Evolutionary conservation across 2,113 vertebrate genomes (phyloP), one percentile per base, ranked within the genome.

Genomic region (Chaetorhynchus papuensis): DNA sequence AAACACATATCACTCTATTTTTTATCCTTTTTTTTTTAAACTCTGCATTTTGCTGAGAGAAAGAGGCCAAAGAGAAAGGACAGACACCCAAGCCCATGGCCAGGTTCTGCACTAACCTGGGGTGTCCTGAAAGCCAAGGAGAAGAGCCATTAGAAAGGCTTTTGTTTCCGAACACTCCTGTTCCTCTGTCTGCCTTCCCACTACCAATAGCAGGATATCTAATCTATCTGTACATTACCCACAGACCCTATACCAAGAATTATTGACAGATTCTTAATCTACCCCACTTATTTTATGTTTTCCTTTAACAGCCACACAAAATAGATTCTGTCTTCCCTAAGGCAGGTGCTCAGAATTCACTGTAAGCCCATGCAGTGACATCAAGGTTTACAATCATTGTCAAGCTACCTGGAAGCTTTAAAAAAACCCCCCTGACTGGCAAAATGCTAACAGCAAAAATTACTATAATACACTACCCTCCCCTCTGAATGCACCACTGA

Each of bases 1-100:
- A 81, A 90, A 81, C 66, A 83, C 96, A 87, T 92, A 97, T 93
- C 77, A 71, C 45, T 94, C 72, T 11, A 2, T 81, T 69, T 47
- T 63, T 83, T 72, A 27, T 33, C 14, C 14, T 39, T 61, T 72
- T 28, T 30, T 16, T 49, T 53, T n/a, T 66, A 15, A 45, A 77
- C 64, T 60, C 37, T 42, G 19, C 47, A 42, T 95, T 97, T 91
- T 28, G 20, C 81, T 89, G n/a, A 88, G 44, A 94, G 85, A 94
- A 86, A 78, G 45, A 87, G 60, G 45, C 81, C 78, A 75, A 63
- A 57, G 31, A 66, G 39, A 92, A 93, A 89, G 35, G 42, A 60
- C 15, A 52, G 77, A 57, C 31, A 83, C 26, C 22, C 42, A 69
- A 92, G 53, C 9, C 45, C 15, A 56, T 18, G 71, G 54, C 41